Conservation (phyloP, 1,140 invertebrate genomes). For the Drosophila seguyi region DNA sequence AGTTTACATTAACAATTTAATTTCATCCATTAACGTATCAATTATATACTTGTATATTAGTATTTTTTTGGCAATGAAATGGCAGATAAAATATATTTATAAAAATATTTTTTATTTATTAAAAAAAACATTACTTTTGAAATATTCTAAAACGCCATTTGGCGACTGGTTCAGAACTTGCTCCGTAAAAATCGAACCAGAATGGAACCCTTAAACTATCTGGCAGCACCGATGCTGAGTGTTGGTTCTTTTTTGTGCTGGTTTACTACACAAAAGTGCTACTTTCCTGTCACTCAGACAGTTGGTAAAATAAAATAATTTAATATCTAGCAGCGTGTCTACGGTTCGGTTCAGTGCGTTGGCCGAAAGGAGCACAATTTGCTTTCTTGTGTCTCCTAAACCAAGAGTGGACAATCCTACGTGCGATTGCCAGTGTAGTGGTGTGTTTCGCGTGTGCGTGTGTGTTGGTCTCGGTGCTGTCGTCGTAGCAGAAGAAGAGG, state of each 20-base stretch:
- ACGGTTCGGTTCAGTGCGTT: too few species aligned
- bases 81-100: too few species aligned
- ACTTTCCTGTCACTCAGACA: background rate
- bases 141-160: background rate
- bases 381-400: slow-evolving; percentile 2
- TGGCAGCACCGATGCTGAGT: slow-evolving; percentile 29
- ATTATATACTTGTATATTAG: too few species aligned
- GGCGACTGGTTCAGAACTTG: slow-evolving; percentile 11
- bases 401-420: slow-evolving; percentile 28
- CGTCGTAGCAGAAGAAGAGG: slow-evolving; percentile 52
- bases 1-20: too few species aligned
- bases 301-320: slow-evolving; percentile 21
- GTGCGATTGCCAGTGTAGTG: slow-evolving; percentile 20
- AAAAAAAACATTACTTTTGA: background rate
- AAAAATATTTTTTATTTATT: too few species aligned
- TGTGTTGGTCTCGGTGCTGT: slow-evolving; percentile 41
- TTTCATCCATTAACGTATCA: too few species aligned
- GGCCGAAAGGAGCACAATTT: background rate
- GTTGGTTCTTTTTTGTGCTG: slow-evolving; percentile 48
- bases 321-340: background rate
- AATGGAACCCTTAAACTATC: slow-evolving; percentile 2
- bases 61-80: too few species aligned
- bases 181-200: slow-evolving; percentile 34
- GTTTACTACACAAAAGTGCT: slow-evolving; percentile 50
- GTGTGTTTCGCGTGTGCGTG: slow-evolving; percentile 31